Evolutionary conservation across 2,797 vertebrate species (phyloP).

Genomic region (Crocidura indochinensis): DNA sequence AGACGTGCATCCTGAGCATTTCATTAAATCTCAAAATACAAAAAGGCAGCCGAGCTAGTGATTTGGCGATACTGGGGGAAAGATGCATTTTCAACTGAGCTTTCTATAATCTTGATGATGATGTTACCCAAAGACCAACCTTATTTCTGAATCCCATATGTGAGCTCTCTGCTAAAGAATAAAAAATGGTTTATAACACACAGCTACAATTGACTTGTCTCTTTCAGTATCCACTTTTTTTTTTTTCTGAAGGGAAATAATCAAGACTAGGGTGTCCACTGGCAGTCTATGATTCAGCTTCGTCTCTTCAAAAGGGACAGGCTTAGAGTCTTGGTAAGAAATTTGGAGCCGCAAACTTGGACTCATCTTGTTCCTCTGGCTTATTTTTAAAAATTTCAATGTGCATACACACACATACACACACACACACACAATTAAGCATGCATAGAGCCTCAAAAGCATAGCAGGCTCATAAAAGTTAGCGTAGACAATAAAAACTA

Average conservation of each 20-base stretch:
- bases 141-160: conserved; percentile 52
- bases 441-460: conserved; percentile 29
- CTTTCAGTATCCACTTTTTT: background rate
- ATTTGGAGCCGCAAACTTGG: conserved; percentile 47
- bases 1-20: conserved; percentile 70
- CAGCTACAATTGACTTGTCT: background rate
- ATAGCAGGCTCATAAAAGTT: conserved; percentile 15
- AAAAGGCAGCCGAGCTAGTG: conserved; percentile 70
- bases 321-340: conserved; percentile 62
- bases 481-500: background rate
- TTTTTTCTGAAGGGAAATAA: conserved; percentile 11
- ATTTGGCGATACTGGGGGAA: conserved; percentile 6
- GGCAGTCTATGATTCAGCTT: background rate
- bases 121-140: conserved; percentile 65
- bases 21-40: conserved; percentile 83
- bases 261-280: background rate
- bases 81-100: conserved; percentile 69
- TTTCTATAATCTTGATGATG: conserved; percentile 70
- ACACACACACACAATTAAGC: background rate
- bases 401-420: background rate
- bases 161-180: conserved; percentile 59
- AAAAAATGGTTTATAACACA: conserved; percentile 52
- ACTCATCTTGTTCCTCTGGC: conserved; percentile 29
- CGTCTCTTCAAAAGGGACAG: conserved; percentile 46
- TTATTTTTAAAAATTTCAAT: conserved; percentile 44